These are phyloP conservation scores for Aphis craccivora DNA, from an alignment of 1,140 invertebrate genomes.

Conservation along the genomic window DNA sequence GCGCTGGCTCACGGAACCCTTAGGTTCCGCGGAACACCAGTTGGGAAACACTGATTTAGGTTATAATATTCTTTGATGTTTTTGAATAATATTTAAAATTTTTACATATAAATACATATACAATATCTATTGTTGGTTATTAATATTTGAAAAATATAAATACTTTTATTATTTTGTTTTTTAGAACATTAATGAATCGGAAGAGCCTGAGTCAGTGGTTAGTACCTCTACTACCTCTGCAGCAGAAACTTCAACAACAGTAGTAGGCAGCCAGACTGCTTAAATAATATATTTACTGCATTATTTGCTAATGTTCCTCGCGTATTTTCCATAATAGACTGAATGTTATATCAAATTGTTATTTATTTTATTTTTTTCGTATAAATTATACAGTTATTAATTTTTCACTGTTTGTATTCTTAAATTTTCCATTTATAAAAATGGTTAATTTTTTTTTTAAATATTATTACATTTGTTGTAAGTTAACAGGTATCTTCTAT, in stretches of 20 bases:
- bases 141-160: not conserved
- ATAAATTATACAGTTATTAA: constrained; percentile 8
- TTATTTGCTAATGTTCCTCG: constrained; percentile 38
- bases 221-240: not conserved
- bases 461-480: not conserved
- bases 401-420: not conserved
- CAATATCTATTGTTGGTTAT: no score
- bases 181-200: not conserved
- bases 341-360: constrained; percentile 52
- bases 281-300: not conserved
- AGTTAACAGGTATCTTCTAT: not conserved
- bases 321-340: constrained; percentile 25
- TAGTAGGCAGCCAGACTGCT: not conserved
- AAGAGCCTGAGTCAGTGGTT: not conserved
- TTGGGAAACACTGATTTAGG: no score
- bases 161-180: not conserved
- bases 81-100: no score
- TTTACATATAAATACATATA: no score
- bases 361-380: not conserved
- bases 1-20: no score
- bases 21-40: no score
- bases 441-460: not conserved
- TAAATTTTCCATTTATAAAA: not conserved
- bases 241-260: not conserved
- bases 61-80: not conserved